Conservation (phyloP, 2,888 invertebrate genomes). For the Litoditis marina region DNA sequence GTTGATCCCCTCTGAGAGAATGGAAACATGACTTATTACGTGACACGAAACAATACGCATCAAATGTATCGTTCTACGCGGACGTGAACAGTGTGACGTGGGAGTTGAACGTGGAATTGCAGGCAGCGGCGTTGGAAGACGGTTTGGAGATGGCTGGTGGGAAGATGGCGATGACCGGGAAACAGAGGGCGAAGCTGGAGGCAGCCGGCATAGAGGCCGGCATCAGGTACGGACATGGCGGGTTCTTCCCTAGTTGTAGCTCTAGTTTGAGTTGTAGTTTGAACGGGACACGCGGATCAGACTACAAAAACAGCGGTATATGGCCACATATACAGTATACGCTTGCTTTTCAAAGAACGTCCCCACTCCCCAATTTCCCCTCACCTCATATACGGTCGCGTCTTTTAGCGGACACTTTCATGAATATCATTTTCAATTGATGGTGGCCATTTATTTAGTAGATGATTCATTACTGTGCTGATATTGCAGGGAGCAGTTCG, state of each 20-base stretch:
- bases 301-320: no score
- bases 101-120: no score
- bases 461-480: background rate
- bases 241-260: background rate
- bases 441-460: background rate
- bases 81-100: no score
- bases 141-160: conserved; percentile 48
- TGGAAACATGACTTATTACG: no score
- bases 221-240: conserved; percentile 29
- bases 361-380: no score
- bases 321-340: no score
- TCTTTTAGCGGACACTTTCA: background rate
- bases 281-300: no score
- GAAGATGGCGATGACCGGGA: conserved; percentile 46
- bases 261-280: background rate
- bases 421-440: background rate
- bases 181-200: conserved; percentile 49
- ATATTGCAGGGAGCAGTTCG: conserved; percentile 52
- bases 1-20: no score
- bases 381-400: no score
- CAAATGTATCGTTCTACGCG: no score
- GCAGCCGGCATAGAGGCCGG: conserved; percentile 57
- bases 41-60: no score
- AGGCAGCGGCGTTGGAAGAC: conserved; percentile 33
- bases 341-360: no score